Conservation (phyloP, 2,797 vertebrate species). For the Myripristis jacobus region DNA sequence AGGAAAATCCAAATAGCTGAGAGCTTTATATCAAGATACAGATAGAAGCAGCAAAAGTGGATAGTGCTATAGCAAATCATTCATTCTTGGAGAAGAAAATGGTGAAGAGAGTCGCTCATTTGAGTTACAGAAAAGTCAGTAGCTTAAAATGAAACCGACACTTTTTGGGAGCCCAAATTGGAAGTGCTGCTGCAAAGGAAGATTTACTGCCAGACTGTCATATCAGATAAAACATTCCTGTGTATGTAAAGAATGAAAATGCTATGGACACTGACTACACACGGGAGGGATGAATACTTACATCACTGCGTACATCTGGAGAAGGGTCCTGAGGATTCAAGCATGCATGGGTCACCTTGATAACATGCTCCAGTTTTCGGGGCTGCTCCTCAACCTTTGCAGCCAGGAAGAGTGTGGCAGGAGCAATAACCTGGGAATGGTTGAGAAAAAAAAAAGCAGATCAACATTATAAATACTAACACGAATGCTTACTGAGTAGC, state of each 20-base stretch:
- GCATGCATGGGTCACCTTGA: slow-evolving; percentile 93
- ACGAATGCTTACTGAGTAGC: background rate
- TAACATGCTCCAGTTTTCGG: slow-evolving; percentile 93
- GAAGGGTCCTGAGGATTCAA: slow-evolving; percentile 91
- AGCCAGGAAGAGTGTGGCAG: slow-evolving; percentile 92
- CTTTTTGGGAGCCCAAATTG: background rate
- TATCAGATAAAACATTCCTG: background rate
- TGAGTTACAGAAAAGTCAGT: background rate
- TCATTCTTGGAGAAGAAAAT: slow-evolving; percentile 11
- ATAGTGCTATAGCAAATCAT: slow-evolving; percentile 12
- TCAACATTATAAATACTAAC: background rate
- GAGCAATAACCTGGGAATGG: slow-evolving; percentile 85
- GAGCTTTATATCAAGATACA: background rate
- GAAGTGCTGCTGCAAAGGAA: background rate
- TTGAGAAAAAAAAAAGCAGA: background rate
- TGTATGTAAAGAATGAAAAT: background rate
- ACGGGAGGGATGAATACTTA: slow-evolving; percentile 64
- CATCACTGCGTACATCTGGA: slow-evolving; percentile 92
- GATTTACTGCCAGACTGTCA: background rate
- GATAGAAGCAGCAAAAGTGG: slow-evolving; percentile 4
- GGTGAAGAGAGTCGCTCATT: slow-evolving; percentile 8
- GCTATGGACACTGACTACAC: background rate
- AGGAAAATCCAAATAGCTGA: slow-evolving; percentile 6
- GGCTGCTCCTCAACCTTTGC: slow-evolving; percentile 97
- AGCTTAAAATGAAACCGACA: background rate